Conservation (phyloP, 2,113 vertebrate species). For the Leuciscus idus region DNA sequence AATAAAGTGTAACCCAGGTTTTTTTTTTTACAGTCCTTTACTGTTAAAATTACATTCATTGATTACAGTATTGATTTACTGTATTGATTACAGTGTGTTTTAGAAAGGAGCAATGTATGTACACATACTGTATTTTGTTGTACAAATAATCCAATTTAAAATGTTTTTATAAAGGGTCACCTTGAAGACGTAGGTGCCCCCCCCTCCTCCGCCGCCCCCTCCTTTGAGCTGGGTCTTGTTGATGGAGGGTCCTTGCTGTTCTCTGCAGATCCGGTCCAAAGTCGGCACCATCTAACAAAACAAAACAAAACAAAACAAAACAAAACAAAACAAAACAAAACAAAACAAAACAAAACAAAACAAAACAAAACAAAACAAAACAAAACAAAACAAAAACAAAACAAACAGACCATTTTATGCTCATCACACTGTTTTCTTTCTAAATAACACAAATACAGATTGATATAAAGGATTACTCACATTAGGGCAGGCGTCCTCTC, state of each 20-base stretch:
- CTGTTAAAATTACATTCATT: too few species aligned
- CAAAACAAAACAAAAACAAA: too few species aligned
- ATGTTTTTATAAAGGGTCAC: constrained; percentile 66
- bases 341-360: too few species aligned
- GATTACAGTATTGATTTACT: too few species aligned
- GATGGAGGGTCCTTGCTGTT: constrained; percentile 87
- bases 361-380: too few species aligned
- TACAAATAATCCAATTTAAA: neutral
- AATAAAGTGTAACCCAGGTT: too few species aligned
- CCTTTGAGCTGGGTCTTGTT: constrained; percentile 89
- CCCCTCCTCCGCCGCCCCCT: constrained; percentile 93
- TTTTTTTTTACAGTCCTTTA: too few species aligned
- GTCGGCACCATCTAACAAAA: constrained; percentile 77
- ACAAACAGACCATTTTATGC: neutral
- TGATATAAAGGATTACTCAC: constrained; percentile 76
- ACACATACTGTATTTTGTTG: neutral
- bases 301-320: neutral
- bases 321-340: neutral
- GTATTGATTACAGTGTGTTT: too few species aligned
- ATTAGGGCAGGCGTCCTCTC: constrained; percentile 92
- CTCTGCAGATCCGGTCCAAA: constrained; percentile 88
- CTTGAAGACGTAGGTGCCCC: constrained; percentile 96
- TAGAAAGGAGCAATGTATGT: neutral
- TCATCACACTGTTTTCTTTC: neutral
- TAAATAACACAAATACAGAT: neutral